Evolutionary conservation across 2,113 vertebrate genomes (phyloP), one percentile per base, ranked within the genome.

Genomic region (Hipposideros armiger): DNA sequence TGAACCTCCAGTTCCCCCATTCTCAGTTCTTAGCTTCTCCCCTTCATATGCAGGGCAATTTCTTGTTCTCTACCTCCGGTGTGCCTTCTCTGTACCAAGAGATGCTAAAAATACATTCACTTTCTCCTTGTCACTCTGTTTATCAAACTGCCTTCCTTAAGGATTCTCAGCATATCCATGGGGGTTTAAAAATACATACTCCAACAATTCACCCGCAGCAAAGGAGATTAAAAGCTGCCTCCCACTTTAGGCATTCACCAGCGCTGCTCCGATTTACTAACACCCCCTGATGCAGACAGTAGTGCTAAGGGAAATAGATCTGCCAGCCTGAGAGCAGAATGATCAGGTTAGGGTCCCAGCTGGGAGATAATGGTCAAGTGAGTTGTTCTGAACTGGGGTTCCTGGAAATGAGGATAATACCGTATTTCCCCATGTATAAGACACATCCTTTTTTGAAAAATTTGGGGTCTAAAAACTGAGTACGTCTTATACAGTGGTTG

Each of bases 71-170:
- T 52, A 47, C 52, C 32, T 93, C 24, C 69, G 66, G 69, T 17
- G 36, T 70, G 70, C 87, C 74, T 76, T 83, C 74, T 95, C 83
- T 83, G 36, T 20, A 81, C 90, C 50, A 78, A 93, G 72, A 92
- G 40, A 62, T 54, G 70, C 96, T 97, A 97, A 97, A 98, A 97
- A 96, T 97, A 97, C 78, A 86, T 28, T 24, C 93, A 94, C 95
- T 93, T 94, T 62, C 87, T 97, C 91, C 66, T 94, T 15, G 0
- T 91, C 95, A 87, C 78, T 94, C 76, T 96, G 97, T 97, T 97
- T 96, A 97, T 97, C 94, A 94, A 94, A 94, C 87, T 96, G 72
- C 90, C 92, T 96, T 95, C 86, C 90, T 96, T 95, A 96, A 82
- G 69, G 92, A 86, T 92, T 80, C 94, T 97, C 83, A 92, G 92